Base-by-base conservation (phyloP, 2,797 vertebrate species). In the Perodicticus potto region DNA sequence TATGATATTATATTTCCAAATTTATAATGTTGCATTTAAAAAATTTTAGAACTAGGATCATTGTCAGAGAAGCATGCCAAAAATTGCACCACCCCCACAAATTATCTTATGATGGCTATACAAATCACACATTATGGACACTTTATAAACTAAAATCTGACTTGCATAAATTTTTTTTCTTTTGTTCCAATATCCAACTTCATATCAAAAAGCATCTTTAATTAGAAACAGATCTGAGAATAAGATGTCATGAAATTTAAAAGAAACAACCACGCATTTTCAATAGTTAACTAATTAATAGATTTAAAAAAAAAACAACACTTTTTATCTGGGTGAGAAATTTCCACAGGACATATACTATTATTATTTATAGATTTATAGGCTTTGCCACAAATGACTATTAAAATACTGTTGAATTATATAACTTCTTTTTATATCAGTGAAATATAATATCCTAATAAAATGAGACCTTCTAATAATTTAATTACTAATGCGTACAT, bases 161-260 rank as follows among this genome's bases (percentile, higher is more conserved):
- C 45, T 94, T 93, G 40, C 65, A 82, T 85, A 91, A 85, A 37
- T n/a, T 86, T 32, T 89, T 95, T 88, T 85, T 49, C 67, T 90
- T 88, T 49, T 86, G 53, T 17, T 88, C 40, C 80, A 88, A 34
- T 65, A 80, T 90, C 3, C 5, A 93, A 34, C 92, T 90, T 94
- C 14, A 76, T 72, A 61, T 72, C 29, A 93, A 88, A 40, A 83
- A 81, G 32, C 20, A 67, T 17, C 25, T 88, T 95, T 93, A 43
- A 45, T 92, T 82, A 55, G 65, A 89, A 76, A 40, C 72, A 13
- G 57, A 74, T 65, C 32, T 88, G 55, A 97, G 32, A 95, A 53
- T 86, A 70, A 96, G 29, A 78, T 55, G 61, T 53, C 29, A 89
- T 45, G 89, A 90, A 72, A 89, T 40, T 57, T 78, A 29, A 11